Evolutionary conservation across 2,797 vertebrate species (phyloP).

Genomic region (Chloroceryle inda): DNA sequence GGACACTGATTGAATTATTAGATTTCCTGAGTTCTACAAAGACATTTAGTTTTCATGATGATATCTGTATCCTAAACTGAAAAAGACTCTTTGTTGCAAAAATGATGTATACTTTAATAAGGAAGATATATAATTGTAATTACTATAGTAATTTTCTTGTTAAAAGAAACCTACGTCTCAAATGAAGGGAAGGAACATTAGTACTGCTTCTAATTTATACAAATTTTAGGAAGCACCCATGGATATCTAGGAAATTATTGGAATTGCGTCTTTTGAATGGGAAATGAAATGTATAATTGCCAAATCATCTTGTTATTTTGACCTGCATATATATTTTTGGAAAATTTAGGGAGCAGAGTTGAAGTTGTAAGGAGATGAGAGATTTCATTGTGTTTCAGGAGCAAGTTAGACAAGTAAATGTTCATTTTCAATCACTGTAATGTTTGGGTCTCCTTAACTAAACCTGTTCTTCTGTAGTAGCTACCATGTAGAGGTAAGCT

Average conservation of each 20-base stretch:
- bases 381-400: constrained; percentile 23
- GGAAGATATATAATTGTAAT: constrained; percentile 62
- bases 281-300: constrained; percentile 60
- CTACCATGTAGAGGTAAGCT: not conserved
- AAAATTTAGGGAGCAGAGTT: not conserved
- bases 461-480: constrained; percentile 2
- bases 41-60: constrained; percentile 40
- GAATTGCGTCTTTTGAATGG: constrained; percentile 29
- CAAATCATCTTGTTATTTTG: constrained; percentile 35
- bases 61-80: constrained; percentile 12
- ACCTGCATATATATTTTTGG: constrained; percentile 17
- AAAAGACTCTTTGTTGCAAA: constrained; percentile 45
- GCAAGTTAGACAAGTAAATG: not conserved
- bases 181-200: constrained; percentile 48
- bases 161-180: constrained; percentile 42
- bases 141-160: constrained; percentile 49
- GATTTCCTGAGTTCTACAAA: constrained; percentile 38
- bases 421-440: constrained; percentile 12
- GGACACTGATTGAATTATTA: constrained; percentile 40
- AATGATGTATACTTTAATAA: constrained; percentile 61
- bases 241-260: constrained; percentile 38
- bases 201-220: constrained; percentile 41
- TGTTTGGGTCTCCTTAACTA: constrained; percentile 10
- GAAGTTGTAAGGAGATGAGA: constrained; percentile 14
- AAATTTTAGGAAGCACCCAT: constrained; percentile 46